These are phyloP conservation scores for Drosophila repletoides DNA, from an alignment of 1,140 invertebrate species.

Conservation along the genomic window DNA sequence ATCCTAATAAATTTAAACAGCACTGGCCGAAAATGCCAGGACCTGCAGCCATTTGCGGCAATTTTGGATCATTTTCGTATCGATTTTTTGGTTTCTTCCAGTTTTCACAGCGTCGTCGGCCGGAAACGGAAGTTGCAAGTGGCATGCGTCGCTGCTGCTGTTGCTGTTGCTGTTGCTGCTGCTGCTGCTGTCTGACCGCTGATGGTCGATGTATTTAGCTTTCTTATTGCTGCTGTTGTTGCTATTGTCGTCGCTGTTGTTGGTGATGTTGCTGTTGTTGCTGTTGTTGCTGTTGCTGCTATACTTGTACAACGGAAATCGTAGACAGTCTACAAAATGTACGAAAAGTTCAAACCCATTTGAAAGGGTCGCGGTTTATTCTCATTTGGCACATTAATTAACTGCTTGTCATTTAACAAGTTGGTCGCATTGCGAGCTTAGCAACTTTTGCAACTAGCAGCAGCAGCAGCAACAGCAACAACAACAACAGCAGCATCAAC, in stretches of 20 bases:
- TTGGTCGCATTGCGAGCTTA: slow-evolving; percentile 25
- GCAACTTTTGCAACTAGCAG: slow-evolving; percentile 7
- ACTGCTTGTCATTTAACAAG: slow-evolving; percentile 34
- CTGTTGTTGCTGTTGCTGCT: slow-evolving; percentile 3
- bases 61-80: slow-evolving; percentile 27
- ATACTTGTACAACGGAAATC: slow-evolving; percentile 11
- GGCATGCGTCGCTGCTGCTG: slow-evolving; percentile 69
- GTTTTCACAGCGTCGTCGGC: slow-evolving; percentile 27
- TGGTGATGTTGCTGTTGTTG: neutral
- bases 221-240: no score
- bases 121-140: slow-evolving; percentile 71
- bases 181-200: slow-evolving; percentile 20
- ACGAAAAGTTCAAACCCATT: slow-evolving; percentile 25
- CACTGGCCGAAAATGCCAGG: slow-evolving; percentile 50
- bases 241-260: neutral
- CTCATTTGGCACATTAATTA: slow-evolving; percentile 57
- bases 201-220: slow-evolving; percentile 10
- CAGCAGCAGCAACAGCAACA: neutral
- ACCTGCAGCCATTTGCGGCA: slow-evolving; percentile 37
- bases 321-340: slow-evolving; percentile 11
- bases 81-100: slow-evolving; percentile 31
- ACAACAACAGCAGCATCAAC: neutral
- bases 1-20: slow-evolving; percentile 68
- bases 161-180: no score
- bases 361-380: neutral